phyloP scores from a whole-genome alignment of 2,888 invertebrate genomes.

The Frankliniella intonsa region DNA sequence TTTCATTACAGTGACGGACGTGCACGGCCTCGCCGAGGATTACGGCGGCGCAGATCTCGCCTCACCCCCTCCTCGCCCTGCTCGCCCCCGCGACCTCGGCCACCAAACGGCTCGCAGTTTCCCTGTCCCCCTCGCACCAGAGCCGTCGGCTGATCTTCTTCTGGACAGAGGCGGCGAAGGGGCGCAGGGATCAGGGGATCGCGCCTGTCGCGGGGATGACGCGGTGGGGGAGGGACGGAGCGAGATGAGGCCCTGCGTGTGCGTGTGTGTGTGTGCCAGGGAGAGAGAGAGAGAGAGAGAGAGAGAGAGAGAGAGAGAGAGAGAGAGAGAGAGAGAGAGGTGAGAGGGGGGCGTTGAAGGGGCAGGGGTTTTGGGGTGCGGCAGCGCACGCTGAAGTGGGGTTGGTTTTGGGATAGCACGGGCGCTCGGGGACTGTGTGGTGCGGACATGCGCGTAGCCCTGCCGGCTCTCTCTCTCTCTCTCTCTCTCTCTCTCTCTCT shows the following conservation, averaged over 20 bases:
- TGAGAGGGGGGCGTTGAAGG: neutral
- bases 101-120: neutral
- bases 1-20: too few species aligned
- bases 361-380: too few species aligned
- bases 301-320: neutral
- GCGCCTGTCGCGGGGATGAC: conserved; percentile 35
- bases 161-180: conserved; percentile 36
- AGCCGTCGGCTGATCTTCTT: neutral
- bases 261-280: neutral
- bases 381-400: too few species aligned
- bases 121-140: neutral
- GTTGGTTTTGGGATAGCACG: too few species aligned
- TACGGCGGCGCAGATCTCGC: neutral
- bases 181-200: conserved; percentile 35
- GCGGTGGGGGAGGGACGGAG: conserved; percentile 30
- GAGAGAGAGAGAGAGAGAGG: neutral
- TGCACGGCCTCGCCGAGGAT: neutral
- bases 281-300: too few species aligned
- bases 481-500: conserved; percentile 25
- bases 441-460: too few species aligned
- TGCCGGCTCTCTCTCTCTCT: too few species aligned
- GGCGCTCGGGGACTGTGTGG: too few species aligned
- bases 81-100: neutral
- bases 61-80: neutral
- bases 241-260: neutral